phyloP scores from a whole-genome alignment of 1,140 invertebrate species.

The Penaeus vannamei region DNA sequence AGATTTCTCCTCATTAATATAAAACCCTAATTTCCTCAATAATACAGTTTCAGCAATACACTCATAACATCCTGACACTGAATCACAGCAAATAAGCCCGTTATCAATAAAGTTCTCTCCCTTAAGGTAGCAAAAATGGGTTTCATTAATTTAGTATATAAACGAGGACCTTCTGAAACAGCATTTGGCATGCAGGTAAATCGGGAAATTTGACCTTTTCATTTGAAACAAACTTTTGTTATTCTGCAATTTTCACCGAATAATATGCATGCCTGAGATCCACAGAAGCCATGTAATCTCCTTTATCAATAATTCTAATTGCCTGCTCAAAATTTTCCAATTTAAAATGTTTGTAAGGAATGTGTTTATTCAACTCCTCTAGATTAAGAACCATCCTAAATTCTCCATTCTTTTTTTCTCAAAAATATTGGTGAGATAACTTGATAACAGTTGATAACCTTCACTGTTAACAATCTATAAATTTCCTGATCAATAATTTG shows the following conservation, averaged over 20 bases:
- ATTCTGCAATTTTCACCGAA: slow-evolving; percentile 2
- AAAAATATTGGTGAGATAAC: not conserved
- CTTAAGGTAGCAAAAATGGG: slow-evolving; percentile 60
- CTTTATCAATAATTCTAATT: too few species aligned
- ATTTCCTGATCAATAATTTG: not conserved
- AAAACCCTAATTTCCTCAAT: slow-evolving; percentile 60
- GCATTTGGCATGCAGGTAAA: slow-evolving; percentile 57
- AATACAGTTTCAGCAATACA: slow-evolving; percentile 16
- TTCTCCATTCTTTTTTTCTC: slow-evolving; percentile 6
- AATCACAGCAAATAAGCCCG: not conserved
- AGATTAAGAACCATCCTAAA: slow-evolving; percentile 1
- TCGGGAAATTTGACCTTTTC: too few species aligned
- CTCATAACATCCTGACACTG: slow-evolving; percentile 36
- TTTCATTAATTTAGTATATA: slow-evolving; percentile 67
- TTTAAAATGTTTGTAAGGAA: too few species aligned
- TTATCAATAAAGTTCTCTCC: slow-evolving; percentile 56
- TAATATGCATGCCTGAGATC: too few species aligned
- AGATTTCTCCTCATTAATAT: slow-evolving; percentile 66
- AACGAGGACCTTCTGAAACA: slow-evolving; percentile 37
- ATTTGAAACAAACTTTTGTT: not conserved
- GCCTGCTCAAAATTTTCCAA: too few species aligned
- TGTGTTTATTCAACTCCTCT: too few species aligned
- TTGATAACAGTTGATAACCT: not conserved
- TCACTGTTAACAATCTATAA: not conserved
- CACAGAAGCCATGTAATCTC: too few species aligned